Evolutionary conservation across 37 sponge, comb jelly and placozoan genomes (phyloP), one percentile per base, ranked within the genome.

Genomic region (Crambe crambe): DNA sequence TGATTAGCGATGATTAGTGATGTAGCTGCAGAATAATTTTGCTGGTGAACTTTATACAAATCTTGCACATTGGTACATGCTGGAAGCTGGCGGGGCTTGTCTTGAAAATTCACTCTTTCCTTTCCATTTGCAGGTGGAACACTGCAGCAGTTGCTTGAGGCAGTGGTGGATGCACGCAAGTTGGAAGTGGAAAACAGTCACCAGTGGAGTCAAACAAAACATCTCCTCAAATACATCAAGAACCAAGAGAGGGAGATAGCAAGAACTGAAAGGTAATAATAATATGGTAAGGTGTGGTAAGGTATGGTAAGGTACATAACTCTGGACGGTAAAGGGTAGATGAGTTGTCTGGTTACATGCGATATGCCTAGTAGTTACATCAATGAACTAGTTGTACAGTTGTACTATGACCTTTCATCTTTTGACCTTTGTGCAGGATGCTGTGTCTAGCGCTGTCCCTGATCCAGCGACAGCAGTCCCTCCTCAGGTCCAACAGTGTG

Each of bases 161-260:
- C 61, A 27, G 85, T 87, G 31, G 67, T 66, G 30, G 89, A 84
- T 26, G 72, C 68, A 15, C 61, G 59, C 75, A 87, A 84, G 68
- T 51, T 84, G 56, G 84, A 83, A 37, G 47, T 75, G 25, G 92
- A 92, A 68, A 72, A 64, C 34, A 70, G 76, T 5, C 81, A 92
- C 72, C 80, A 85, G 20, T 81, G 92, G 81, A 83, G 57, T 56
- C 85, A 87, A 32, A 80, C 78, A n/a, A 92, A 87, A 70, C 79
- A 84, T n/a, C 81, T 87, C 22, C 78, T 83, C 61, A 82, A 76
- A 60, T 91, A 80, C 76, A 69, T 91, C 63, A 82, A 83, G 80
- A 60, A 73, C 42, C 88, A 91, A 51, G 84, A 91, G 66, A 83
- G 62, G 34, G 87, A 91, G 66, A 75, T 70, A 15, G 37, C 58